Evolutionary conservation across 2,113 vertebrate genomes (phyloP).

Genomic region (Neomonachus schauinslandi): DNA sequence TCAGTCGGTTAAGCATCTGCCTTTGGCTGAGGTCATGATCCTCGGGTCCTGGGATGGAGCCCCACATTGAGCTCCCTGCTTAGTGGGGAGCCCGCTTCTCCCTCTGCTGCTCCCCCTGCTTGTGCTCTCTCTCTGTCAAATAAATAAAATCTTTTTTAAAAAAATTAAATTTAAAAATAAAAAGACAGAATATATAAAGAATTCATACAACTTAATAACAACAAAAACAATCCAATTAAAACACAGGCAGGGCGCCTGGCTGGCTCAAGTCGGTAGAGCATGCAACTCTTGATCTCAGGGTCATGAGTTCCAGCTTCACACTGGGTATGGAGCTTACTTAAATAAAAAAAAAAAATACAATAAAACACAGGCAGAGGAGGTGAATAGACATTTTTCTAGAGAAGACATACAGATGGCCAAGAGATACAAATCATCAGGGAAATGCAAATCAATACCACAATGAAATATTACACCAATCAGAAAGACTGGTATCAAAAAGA

Average conservation of each 20-base stretch:
- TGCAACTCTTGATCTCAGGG: background rate
- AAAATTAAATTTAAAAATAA: too few species aligned
- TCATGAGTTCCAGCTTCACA: background rate
- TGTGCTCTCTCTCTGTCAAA: too few species aligned
- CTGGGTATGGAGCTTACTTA: background rate
- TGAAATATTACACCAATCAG: background rate
- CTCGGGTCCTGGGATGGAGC: too few species aligned
- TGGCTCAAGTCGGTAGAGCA: background rate
- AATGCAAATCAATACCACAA: background rate
- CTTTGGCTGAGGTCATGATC: too few species aligned
- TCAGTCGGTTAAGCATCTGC: too few species aligned
- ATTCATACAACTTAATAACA: too few species aligned
- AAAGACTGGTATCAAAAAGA: background rate
- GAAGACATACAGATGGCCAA: background rate
- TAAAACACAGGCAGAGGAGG: background rate
- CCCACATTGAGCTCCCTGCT: too few species aligned
- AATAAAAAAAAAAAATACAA: background rate
- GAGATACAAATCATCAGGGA: background rate
- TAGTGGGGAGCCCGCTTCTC: too few species aligned
- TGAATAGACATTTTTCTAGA: background rate
- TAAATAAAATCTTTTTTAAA: too few species aligned
- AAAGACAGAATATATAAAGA: too few species aligned
- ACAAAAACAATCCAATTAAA: background rate
- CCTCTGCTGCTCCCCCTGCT: too few species aligned
- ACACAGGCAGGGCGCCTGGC: background rate